Evolutionary conservation across 2,888 invertebrate genomes (phyloP), one percentile per base, ranked within the genome.

Genomic region (Ectemnius cavifrons): DNA sequence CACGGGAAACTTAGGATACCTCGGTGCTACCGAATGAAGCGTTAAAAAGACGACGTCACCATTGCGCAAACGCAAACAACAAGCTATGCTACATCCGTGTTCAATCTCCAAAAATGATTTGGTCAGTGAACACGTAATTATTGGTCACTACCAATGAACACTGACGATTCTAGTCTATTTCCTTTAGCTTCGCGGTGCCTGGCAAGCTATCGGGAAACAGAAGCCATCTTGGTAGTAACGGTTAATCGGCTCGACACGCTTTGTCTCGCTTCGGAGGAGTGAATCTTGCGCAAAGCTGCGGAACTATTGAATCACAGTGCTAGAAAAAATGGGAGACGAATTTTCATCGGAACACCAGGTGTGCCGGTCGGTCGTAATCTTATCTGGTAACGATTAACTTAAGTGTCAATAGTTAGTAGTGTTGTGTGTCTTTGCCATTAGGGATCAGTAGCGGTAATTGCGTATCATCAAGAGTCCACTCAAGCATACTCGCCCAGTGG

Each of bases 381-480:
- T 62, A 62, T 62, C 62, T 37, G 16, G 6, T 18, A 56, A 5
- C 64, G 64, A 56, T 46, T 62, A 57, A 16, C 37, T 13, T 14
- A 52, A 37, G 37, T 37, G 37, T 6, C 37, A 11, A 11, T 37
- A 37, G 37, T 11, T 37, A 37, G 37, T 37, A 37, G 37, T 37
- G 37, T 11, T 37, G 37, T 37, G 37, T 37, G 37, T 8, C 8
- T 37, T 37, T 37, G 37, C 11, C 37, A 8, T 37, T 37, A 37
- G 37, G 37, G 0, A 11, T 37, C 8, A 4, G 23, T 2, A 23
- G 11, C 8, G 37, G 11, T 37, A 11, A 37, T 37, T 37, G 37
- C 11, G 37, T 11, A 4, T 3, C 23, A 23, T 23, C 23, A 23
- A 2, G 3, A 23, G 3, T 23, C 23, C 23, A 23, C 23, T 23